Conservation (phyloP, 2,797 vertebrate genomes). For the Triplophysa bombifrons region DNA sequence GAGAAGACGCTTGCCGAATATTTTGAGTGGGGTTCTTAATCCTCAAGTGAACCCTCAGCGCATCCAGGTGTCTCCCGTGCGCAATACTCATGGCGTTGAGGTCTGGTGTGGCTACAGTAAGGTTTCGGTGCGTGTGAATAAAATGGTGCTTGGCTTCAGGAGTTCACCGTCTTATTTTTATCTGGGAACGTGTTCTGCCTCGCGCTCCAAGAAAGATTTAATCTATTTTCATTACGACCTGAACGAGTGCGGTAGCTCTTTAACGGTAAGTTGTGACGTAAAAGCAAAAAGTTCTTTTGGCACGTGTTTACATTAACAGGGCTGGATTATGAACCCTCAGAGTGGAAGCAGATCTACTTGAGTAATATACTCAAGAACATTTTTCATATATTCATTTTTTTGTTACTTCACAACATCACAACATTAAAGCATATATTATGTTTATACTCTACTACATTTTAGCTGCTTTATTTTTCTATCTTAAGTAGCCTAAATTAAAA, state of each 20-base stretch:
- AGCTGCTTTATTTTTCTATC: too few species aligned
- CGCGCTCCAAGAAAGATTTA: constrained; percentile 31
- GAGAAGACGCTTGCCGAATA: constrained; percentile 48
- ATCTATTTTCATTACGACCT: constrained; percentile 66
- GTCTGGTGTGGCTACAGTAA: constrained; percentile 60
- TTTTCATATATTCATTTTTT: too few species aligned
- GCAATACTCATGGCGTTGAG: constrained; percentile 57
- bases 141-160: constrained; percentile 54
- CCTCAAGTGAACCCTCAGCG: constrained; percentile 10
- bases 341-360: too few species aligned
- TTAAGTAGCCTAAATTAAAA: too few species aligned
- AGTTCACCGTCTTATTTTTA: constrained; percentile 43
- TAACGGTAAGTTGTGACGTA: constrained; percentile 54
- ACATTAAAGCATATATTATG: too few species aligned
- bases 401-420: too few species aligned
- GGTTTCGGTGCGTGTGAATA: constrained; percentile 65
- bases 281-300: too few species aligned
- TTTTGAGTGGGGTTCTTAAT: constrained; percentile 56
- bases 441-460: too few species aligned
- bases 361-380: too few species aligned
- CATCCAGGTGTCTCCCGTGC: background rate
- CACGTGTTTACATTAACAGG: too few species aligned
- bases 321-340: too few species aligned
- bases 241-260: constrained; percentile 52
- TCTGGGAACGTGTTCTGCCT: constrained; percentile 64